Base-by-base conservation (phyloP, 53 echinoderm and acorn worm genomes). In the Holothuria leucospilota region DNA sequence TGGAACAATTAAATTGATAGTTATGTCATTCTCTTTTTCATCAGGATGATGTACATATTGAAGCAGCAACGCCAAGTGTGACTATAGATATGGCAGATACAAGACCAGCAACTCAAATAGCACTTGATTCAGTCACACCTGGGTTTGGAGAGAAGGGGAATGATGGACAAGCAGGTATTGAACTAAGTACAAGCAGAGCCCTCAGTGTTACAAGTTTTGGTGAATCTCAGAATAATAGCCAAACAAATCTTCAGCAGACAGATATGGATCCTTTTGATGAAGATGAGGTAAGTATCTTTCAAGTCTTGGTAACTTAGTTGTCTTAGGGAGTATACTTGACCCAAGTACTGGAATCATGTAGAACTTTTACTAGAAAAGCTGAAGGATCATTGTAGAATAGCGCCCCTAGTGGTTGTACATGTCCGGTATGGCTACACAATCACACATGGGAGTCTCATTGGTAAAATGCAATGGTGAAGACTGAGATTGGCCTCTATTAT, bases 221-320 rank as follows among this genome's bases (percentile, higher is more conserved):
- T 77, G 93, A 93, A 71, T 58, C 85, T 0, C 91, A 88, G 15
- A 87, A 81, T 42, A 60, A 88, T 42, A 86, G 85, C 42, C 81
- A 90, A 7, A 94, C 93, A 26, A 30, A 93, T 21, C 39, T 94
- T 46, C 87, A 87, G 34, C 75, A 70, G 1, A 75, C 94, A 90
- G 96, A 94, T 34, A 85, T 74, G 18, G 96, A 96, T 81, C 94
- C 96, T 15, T 96, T 96, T 86, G 96, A 96, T 87, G 96, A 93
- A 73, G 94, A 96, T 68, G 89, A 96, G 90, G 96, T 94, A 85
- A 77, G 84, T 16, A 16, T 18, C 56, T 56, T 18, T 56, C 18
- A 56, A 18, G 2, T 16, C 56, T 56, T 56, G 4, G 56, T 56
- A 16, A 1, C 56, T 16, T 56, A 16, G 56, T 56, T 7, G 15